A percentile compares a stretch with the other conserved stretches of the same genome.
These are phyloP conservation scores for Steatocranus sp. DNA, from an alignment of 2,797 vertebrate genomes.

Conservation along the genomic window DNA sequence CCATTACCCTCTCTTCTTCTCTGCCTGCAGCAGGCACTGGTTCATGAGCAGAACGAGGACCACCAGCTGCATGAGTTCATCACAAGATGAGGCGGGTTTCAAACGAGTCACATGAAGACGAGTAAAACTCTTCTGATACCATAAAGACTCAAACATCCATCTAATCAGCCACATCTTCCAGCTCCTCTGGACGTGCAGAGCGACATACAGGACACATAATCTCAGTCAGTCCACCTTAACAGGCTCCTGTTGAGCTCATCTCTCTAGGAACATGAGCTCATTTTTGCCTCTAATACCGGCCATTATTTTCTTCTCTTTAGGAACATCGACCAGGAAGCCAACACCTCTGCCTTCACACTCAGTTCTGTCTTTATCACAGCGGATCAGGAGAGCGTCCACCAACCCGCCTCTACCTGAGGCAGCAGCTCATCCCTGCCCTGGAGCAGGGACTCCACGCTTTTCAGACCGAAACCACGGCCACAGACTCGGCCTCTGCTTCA, in stretches of 20 bases:
- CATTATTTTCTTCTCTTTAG: not conserved
- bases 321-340: not conserved
- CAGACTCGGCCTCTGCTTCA: not conserved
- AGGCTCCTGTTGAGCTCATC: not conserved
- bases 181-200: not conserved
- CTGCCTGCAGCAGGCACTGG: not conserved
- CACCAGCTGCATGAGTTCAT: not conserved
- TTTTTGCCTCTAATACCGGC: fast-evolving
- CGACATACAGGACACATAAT: fast-evolving
- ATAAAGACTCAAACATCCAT: not conserved
- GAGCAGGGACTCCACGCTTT: not conserved
- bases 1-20: not conserved
- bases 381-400: not conserved
- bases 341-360: not conserved
- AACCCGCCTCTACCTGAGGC: not conserved
- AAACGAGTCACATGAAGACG: not conserved
- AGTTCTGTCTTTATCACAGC: not conserved
- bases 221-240: not conserved
- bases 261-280: fast-evolving
- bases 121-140: fast-evolving
- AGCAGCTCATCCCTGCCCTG: not conserved
- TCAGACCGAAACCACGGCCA: not conserved
- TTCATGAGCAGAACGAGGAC: fast-evolving
- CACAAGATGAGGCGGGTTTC: fast-evolving
- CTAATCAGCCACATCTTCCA: not conserved